A percentile compares a stretch with the other conserved stretches of the same genome.
Conservation (phyloP, 2,113 vertebrate genomes). For the Oplegnathus fasciatus region DNA sequence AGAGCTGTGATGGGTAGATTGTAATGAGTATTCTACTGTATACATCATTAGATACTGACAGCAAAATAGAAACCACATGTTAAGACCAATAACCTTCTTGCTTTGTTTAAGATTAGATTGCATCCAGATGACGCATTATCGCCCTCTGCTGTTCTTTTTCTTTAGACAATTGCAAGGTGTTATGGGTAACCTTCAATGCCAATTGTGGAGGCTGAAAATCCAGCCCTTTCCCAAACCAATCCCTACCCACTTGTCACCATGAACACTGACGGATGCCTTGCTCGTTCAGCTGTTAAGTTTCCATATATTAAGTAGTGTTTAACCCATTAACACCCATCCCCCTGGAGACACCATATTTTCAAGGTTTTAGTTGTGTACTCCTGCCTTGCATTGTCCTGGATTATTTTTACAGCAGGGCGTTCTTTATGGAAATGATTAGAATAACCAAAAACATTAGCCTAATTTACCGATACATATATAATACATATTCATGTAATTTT, state of each 20-base stretch:
- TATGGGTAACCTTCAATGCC: neutral
- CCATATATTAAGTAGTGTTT: too few species aligned
- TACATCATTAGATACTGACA: neutral
- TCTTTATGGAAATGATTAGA: neutral
- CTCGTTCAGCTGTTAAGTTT: neutral
- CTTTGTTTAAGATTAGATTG: neutral
- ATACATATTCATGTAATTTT: too few species aligned
- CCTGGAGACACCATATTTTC: too few species aligned
- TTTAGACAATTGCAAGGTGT: neutral
- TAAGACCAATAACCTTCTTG: neutral
- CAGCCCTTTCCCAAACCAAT: neutral
- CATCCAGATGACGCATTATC: neutral
- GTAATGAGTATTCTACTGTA: neutral
- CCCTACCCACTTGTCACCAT: neutral
- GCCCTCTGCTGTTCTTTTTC: neutral
- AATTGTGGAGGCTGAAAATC: too few species aligned
- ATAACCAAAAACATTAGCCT: neutral
- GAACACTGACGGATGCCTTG: neutral
- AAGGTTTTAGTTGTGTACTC: too few species aligned
- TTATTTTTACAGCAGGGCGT: neutral
- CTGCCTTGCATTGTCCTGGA: too few species aligned
- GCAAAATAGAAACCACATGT: neutral
- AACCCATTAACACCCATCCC: too few species aligned
- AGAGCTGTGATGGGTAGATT: neutral
- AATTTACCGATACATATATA: too few species aligned